phyloP scores from a whole-genome alignment of 2,113 vertebrate species.

The Tricholaema leucomelas region DNA sequence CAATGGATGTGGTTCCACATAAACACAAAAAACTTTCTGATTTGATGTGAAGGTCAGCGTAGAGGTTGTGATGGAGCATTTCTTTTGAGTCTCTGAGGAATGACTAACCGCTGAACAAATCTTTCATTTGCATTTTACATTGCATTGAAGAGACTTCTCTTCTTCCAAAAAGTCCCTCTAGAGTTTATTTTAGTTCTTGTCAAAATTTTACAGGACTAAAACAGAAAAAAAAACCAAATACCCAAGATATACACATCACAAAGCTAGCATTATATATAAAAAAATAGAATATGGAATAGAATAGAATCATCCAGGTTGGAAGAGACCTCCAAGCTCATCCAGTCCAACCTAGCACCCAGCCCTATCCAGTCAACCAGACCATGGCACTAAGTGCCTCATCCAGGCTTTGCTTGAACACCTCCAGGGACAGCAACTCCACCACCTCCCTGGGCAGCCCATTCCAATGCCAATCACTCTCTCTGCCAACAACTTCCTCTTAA shows the following conservation, averaged over 20 bases:
- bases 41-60: constrained; percentile 14
- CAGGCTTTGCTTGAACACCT: no score
- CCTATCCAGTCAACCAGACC: no score
- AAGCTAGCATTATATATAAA: background rate
- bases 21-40: constrained; percentile 45
- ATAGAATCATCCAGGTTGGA: no score
- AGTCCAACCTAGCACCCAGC: no score
- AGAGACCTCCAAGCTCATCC: no score
- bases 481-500: no score
- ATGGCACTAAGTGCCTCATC: no score
- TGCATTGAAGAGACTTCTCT: constrained; percentile 16
- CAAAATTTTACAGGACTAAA: background rate
- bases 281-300: no score
- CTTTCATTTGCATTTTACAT: constrained; percentile 59
- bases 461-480: no score
- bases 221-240: background rate
- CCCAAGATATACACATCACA: background rate
- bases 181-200: constrained; percentile 8
- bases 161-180: background rate
- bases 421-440: no score
- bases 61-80: background rate
- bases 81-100: constrained; percentile 7
- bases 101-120: constrained; percentile 5
- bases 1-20: background rate
- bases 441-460: no score